Base-by-base conservation (phyloP, 2,888 invertebrate species). In the Euzetes globulus region DNA sequence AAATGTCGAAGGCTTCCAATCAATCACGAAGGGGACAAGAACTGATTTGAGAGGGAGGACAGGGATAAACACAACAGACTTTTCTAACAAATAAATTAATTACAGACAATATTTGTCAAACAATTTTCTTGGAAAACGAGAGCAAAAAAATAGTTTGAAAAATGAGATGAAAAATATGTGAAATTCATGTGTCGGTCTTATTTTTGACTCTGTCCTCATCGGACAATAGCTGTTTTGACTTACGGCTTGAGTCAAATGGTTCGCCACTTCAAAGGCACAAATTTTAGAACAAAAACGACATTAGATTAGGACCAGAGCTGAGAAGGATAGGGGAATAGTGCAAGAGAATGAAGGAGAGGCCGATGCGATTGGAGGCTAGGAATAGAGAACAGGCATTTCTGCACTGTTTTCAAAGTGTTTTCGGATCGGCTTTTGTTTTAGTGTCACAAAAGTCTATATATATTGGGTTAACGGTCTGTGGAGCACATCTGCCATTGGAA, bases 401-500 rank as follows among this genome's bases (percentile, higher is more conserved):
- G n/a, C 52, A 7, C n/a, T 27, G 19, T 27, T 29, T 7, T 68
- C 19, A 68, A 68, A 68, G 68, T 11, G 11, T 68, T 68, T 68
- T 60, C 33, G 60, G 68, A 41, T 27, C 63, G 13, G 68, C 68
- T 45, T 68, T 68, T 68, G 68, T 68, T 68, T 68, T 68, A 68
- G 68, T 41, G 33, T 15, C 52, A n/a, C 15, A 22, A 68, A 19
- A 29, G 41, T 17, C 6, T 63, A 17, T 63, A 29, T 63, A 11
- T 55, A 13, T 55, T 19, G 25, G 4, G 63, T 29, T 37, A 37
- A 37, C 68, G 68, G 41, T 68, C 68, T 68, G 68, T 41, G 19
- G 68, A 41, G 68, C 68, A 68, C 68, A 68, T 68, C 68, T 68
- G 68, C 68, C 37, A 41, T 41, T 5, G 68, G 68, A 68, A 68